A percentile compares a stretch with the other conserved stretches of the same genome.
These are phyloP conservation scores for Notocelia uddmanniana DNA, from an alignment of 2,888 invertebrate genomes.

Conservation along the genomic window DNA sequence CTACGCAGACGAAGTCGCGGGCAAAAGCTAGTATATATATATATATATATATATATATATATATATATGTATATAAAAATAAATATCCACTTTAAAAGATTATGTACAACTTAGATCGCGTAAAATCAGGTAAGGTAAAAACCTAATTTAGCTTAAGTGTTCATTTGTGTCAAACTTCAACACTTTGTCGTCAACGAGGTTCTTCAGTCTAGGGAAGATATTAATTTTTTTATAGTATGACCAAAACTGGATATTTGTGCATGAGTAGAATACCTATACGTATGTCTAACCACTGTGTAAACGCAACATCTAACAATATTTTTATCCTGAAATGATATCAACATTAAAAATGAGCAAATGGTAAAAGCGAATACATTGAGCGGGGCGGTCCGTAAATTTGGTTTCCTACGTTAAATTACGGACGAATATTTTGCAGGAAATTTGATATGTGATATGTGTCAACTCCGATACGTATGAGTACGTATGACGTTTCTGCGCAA, in stretches of 20 bases:
- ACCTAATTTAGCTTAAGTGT: no score
- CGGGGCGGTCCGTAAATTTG: conserved; percentile 18
- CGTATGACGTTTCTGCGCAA: neutral
- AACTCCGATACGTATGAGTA: neutral
- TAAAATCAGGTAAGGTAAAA: no score
- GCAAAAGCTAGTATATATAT: no score
- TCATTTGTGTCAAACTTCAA: no score
- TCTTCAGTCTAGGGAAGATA: neutral
- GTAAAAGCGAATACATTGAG: conserved; percentile 11
- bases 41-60: no score
- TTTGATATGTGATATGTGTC: conserved; percentile 24
- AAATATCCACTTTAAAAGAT: no score
- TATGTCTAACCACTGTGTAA: neutral
- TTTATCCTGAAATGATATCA: neutral
- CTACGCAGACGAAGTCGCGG: no score
- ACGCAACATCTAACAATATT: neutral
- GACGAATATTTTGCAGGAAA: conserved; percentile 23
- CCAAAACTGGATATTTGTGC: neutral
- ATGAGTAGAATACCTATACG: neutral
- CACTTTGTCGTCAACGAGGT: no score
- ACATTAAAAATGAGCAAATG: conserved; percentile 12
- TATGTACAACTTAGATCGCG: no score
- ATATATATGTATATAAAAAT: no score
- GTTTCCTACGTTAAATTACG: conserved; percentile 18
- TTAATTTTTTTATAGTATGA: neutral